A percentile compares a stretch with the other conserved stretches of the same genome.
Evolutionary conservation across 53 echinoderm and acorn worm species (phyloP).

Genomic region (Mesocentrotus franciscanus): DNA sequence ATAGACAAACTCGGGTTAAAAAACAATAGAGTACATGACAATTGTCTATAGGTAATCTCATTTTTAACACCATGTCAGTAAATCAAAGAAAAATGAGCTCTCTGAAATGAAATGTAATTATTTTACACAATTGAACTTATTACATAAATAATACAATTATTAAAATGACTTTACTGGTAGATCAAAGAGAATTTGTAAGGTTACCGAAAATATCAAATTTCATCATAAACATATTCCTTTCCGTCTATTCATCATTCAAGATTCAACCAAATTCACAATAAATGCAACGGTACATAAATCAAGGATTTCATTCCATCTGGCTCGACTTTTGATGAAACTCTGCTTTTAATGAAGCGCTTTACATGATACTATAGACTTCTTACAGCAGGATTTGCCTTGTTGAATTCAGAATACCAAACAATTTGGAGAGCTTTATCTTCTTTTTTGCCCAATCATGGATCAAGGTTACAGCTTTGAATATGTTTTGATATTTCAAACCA

Average conservation of each 20-base stretch:
- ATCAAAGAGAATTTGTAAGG: no score
- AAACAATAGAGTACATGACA: no score
- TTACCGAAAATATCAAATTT: no score
- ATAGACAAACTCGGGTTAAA: no score
- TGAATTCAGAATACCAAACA: neutral
- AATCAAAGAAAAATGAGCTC: no score
- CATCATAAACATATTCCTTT: neutral
- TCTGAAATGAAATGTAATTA: no score
- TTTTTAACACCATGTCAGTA: no score
- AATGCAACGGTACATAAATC: neutral
- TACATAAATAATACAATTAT: no score
- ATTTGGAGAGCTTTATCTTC: neutral
- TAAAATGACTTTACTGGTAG: no score
- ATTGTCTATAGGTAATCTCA: no score
- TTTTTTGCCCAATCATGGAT: neutral
- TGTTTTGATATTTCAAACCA: neutral
- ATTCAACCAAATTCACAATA: neutral
- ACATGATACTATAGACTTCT: neutral
- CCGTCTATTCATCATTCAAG: neutral
- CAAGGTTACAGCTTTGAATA: neutral
- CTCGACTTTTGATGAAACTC: neutral
- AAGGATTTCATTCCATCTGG: neutral
- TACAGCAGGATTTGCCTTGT: neutral
- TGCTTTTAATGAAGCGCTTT: neutral
- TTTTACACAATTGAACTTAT: no score